phyloP scores from a whole-genome alignment of 30 jellyfish, hydroid and myxozoan genomes.

The Turritopsis rubra region DNA sequence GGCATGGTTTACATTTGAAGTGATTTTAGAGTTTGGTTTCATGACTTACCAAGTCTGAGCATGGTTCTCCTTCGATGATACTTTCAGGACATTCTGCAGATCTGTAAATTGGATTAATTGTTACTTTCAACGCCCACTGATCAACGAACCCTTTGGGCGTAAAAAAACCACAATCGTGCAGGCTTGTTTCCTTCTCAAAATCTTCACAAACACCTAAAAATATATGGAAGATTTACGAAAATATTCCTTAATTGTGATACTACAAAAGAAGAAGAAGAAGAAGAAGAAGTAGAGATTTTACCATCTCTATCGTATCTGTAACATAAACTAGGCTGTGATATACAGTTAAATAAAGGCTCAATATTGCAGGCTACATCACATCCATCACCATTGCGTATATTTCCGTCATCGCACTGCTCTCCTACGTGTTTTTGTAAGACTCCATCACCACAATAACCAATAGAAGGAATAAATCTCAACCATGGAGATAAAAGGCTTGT shows the following conservation, averaged over 20 bases:
- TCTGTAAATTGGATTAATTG: conserved; percentile 32
- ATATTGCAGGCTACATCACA: conserved; percentile 67
- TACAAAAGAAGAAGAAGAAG: no score
- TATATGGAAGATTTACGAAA: no score
- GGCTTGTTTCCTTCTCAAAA: conserved; percentile 50
- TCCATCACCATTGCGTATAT: conserved; percentile 85
- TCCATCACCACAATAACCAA: conserved; percentile 97
- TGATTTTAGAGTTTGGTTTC: neutral
- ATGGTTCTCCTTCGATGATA: conserved; percentile 82
- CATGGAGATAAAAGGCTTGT: conserved; percentile 72
- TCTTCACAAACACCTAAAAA: conserved; percentile 61
- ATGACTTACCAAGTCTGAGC: conserved; percentile 75
- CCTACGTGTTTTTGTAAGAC: conserved; percentile 31
- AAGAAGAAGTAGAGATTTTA: no score
- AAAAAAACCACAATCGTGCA: conserved; percentile 78
- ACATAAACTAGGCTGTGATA: conserved; percentile 87
- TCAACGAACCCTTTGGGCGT: conserved; percentile 83
- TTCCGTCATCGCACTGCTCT: conserved; percentile 96
- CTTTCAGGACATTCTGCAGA: conserved; percentile 26
- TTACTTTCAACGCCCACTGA: conserved; percentile 79
- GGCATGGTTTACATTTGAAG: neutral
- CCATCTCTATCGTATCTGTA: conserved; percentile 83
- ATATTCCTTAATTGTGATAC: no score
- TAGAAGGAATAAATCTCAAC: conserved; percentile 32
- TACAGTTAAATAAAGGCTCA: conserved; percentile 82